These are phyloP conservation scores for Anthoscopus minutus DNA, from an alignment of 2,113 vertebrate genomes.

Conservation along the genomic window DNA sequence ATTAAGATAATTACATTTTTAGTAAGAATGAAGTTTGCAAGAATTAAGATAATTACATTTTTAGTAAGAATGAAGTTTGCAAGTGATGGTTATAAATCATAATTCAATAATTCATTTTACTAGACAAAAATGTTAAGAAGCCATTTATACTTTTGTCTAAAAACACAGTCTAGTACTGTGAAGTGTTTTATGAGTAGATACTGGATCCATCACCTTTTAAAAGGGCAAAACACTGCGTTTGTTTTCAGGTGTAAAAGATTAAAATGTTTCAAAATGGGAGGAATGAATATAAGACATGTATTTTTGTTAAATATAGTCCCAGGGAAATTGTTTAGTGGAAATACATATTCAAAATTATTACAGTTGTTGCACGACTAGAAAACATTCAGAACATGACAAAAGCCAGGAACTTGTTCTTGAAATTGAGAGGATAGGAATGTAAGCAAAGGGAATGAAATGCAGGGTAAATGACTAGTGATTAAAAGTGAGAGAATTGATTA, in stretches of 20 bases:
- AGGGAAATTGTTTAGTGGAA: not conserved
- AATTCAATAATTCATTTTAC: not conserved
- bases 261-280: not conserved
- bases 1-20: not conserved
- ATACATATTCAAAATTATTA: not conserved
- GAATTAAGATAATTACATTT: not conserved
- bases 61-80: not conserved
- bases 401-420: not conserved
- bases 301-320: not conserved
- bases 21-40: not conserved
- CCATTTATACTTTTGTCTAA: not conserved
- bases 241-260: not conserved
- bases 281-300: fast-evolving
- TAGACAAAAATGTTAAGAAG: not conserved
- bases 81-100: not conserved
- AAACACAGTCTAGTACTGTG: not conserved
- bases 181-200: not conserved
- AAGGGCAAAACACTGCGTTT: not conserved
- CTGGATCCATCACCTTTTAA: not conserved
- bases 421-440: not conserved
- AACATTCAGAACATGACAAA: not conserved
- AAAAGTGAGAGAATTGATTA: not conserved
- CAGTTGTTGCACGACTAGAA: not conserved
- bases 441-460: not conserved
- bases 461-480: not conserved